Evolutionary conservation across 37 sponge, comb jelly and placozoan species (phyloP).

Genomic region (Halisarca cf. caerulea): DNA sequence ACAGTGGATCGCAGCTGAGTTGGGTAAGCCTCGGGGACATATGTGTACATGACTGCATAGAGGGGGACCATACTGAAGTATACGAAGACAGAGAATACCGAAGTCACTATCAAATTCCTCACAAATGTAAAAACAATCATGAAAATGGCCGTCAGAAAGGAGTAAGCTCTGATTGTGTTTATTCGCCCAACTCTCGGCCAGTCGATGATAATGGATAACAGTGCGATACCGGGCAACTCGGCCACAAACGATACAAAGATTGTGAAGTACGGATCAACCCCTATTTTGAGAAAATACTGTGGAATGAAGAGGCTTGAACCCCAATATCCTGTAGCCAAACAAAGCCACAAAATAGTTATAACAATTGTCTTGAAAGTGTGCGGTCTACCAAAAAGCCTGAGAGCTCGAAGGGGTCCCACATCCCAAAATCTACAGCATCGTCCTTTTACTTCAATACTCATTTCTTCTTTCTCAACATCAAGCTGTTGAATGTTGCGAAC

Average conservation of each 20-base stretch:
- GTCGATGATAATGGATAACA: conserved; percentile 61
- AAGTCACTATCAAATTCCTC: conserved; percentile 21
- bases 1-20: conserved; percentile 37
- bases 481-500: background rate
- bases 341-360: conserved; percentile 3
- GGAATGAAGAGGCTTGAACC: conserved; percentile 44
- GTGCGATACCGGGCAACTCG: conserved; percentile 58
- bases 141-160: conserved; percentile 3
- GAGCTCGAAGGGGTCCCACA: background rate
- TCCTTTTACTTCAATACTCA: background rate
- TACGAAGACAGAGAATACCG: conserved; percentile 42
- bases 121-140: conserved; percentile 42
- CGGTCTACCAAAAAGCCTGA: conserved; percentile 18
- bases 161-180: conserved; percentile 47
- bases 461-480: background rate
- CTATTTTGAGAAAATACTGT: conserved; percentile 13
- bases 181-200: conserved; percentile 61
- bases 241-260: conserved; percentile 34
- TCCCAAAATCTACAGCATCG: background rate
- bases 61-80: conserved; percentile 55
- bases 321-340: conserved; percentile 16
- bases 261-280: conserved; percentile 46
- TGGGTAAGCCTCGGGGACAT: conserved; percentile 61
- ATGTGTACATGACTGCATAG: conserved; percentile 43
- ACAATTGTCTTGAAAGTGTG: conserved; percentile 40